phyloP scores from a whole-genome alignment of 2,113 vertebrate genomes.

The Axis porcinus region DNA sequence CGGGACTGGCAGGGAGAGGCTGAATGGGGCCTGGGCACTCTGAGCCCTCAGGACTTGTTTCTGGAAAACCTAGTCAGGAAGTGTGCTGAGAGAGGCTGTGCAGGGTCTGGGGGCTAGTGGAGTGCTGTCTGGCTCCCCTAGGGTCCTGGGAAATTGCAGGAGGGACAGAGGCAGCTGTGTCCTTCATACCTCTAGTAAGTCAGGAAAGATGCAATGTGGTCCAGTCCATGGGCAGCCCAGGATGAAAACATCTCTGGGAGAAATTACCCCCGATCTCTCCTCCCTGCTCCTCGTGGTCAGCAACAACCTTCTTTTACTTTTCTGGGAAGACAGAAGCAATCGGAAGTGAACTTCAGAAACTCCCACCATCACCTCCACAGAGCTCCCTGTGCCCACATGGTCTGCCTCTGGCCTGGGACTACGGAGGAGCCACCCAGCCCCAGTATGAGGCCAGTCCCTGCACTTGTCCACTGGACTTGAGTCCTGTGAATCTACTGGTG shows the following conservation, averaged over 20 bases:
- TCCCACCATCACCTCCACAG: not conserved
- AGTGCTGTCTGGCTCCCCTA: not conserved
- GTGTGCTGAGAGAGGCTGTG: not conserved
- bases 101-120: not conserved
- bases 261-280: not conserved
- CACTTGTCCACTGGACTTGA: accelerated
- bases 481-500: not conserved
- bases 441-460: too few species aligned
- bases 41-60: not conserved
- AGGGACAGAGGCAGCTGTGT: not conserved
- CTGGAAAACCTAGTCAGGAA: not conserved
- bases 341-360: not conserved
- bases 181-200: not conserved
- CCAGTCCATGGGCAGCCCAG: not conserved
- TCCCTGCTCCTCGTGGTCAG: not conserved
- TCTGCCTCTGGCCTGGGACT: not conserved
- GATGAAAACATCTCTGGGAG: not conserved
- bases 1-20: accelerated
- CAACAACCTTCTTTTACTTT: not conserved
- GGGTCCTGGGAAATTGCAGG: not conserved
- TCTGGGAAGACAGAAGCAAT: not conserved
- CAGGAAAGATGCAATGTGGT: not conserved
- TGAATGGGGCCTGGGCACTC: not conserved
- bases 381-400: accelerated
- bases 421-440: accelerated